Evolutionary conservation across 37 sponge, comb jelly and placozoan genomes (phyloP), one percentile per base, ranked within the genome.

Genomic region (Mnemiopsis leidyi): DNA sequence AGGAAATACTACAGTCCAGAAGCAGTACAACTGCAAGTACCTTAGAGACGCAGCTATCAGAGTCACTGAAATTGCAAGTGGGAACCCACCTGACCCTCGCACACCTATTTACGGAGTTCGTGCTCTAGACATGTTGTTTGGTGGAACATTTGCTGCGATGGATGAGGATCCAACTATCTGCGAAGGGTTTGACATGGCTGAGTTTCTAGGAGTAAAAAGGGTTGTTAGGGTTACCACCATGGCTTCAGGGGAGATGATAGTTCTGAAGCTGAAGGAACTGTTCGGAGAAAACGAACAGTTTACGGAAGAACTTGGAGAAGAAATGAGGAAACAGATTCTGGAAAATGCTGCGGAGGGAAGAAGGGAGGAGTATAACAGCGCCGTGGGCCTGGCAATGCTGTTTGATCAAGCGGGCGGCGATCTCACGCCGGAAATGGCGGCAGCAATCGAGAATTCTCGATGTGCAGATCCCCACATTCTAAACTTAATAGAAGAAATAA

Each of bases 301-400:
- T 92, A 95, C 90, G 0, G 69, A 83, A 23, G 94, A 96, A 36
- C 93, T 95, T 7, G 94, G 68, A 30, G n/a, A 29, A 0, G 26
- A 38, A 26, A 97, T 97, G 97, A 96, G 96, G 83, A 83, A 94
- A 68, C 21, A 40, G 68, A 97, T 97, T 92, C 76, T 97, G 33
- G 94, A 76, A 21, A 96, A 97, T 82, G 92, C 96, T 0, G 35
- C 28, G 5, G 85, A 30, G 0, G 94, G 95, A 0, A 39, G 95
- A 39, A 95, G 95, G 83, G 97, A 97, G 92, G 97, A 97, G 76
- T 97, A 97, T 95, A 95, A 93, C 93, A 97, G 97, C 67, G 30
- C 90, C 3, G 92, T 73, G 48, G 96, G 97, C 0, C 5, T 97
- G 0, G 94, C 95, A 0, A 13, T 94, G 7, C 68, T 97, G 36